These are phyloP conservation scores for Struthio camelus DNA, from an alignment of 2,113 vertebrate genomes.

Conservation along the genomic window DNA sequence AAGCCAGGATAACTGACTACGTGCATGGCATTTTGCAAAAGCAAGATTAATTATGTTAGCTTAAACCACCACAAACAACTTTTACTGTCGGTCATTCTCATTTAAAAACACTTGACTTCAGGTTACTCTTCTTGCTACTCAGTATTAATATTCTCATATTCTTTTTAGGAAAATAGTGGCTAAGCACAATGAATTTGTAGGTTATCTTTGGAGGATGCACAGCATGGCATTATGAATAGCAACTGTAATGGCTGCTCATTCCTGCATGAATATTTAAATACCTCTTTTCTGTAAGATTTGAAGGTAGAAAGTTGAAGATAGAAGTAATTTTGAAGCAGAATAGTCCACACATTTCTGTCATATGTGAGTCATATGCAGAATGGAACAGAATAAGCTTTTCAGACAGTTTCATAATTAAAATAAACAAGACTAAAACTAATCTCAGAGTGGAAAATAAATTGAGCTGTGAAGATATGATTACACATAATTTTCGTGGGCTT, in stretches of 20 bases:
- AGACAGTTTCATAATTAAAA: neutral
- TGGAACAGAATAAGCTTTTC: neutral
- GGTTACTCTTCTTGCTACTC: neutral
- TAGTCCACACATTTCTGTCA: neutral
- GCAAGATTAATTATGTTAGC: neutral
- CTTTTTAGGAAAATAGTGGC: neutral
- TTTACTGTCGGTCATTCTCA: neutral
- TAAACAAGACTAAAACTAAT: slow-evolving; percentile 33
- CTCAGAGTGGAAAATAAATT: slow-evolving; percentile 1
- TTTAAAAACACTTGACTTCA: neutral
- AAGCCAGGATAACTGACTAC: neutral
- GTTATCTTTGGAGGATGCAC: neutral
- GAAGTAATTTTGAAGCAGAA: neutral
- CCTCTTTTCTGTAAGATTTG: neutral
- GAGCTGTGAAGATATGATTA: neutral
- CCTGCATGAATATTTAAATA: neutral
- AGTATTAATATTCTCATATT: neutral
- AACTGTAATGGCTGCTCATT: neutral
- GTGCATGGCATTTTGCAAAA: neutral
- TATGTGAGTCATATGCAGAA: neutral
- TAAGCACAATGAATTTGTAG: neutral
- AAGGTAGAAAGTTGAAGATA: neutral
- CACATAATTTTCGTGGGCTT: neutral
- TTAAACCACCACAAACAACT: neutral
- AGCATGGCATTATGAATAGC: too few species aligned